Percentiles rank a stretch among this genome's conserved stretches.
These are phyloP conservation scores for Oceanites oceanicus DNA, from an alignment of 2,113 vertebrate genomes.

Conservation along the genomic window DNA sequence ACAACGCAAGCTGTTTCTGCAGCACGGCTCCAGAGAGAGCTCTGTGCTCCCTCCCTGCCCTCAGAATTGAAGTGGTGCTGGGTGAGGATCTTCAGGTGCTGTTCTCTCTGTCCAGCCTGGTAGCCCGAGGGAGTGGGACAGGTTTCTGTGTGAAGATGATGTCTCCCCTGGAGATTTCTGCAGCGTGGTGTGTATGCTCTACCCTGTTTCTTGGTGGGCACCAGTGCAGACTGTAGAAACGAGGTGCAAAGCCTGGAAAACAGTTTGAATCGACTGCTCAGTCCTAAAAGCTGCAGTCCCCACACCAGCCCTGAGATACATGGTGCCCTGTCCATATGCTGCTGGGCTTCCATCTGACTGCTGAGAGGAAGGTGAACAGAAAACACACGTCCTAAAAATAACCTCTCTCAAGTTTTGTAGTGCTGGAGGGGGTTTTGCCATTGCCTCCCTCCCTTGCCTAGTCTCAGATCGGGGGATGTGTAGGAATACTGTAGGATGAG, in stretches of 20 bases:
- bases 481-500: not conserved
- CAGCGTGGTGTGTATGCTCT: not conserved
- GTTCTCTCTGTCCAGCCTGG: not conserved
- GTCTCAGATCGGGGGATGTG: not conserved
- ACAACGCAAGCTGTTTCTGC: not conserved
- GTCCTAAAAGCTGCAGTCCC: not conserved
- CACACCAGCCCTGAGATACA: not conserved
- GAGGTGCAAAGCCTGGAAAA: not conserved
- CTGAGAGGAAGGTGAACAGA: not conserved
- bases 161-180: not conserved
- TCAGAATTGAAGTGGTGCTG: not conserved
- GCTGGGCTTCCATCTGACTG: not conserved
- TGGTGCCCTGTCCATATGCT: rapidly evolving
- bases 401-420: not conserved
- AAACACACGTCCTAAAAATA: not conserved
- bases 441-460: not conserved
- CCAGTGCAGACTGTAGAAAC: not conserved
- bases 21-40: not conserved
- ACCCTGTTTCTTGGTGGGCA: not conserved
- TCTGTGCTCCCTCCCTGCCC: not conserved
- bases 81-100: not conserved
- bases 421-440: not conserved
- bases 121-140: rapidly evolving
- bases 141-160: not conserved
- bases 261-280: not conserved